A percentile compares a stretch with the other conserved stretches of the same genome.
phyloP scores from a whole-genome alignment of 2,113 vertebrate genomes.

The Hipposideros armiger region DNA sequence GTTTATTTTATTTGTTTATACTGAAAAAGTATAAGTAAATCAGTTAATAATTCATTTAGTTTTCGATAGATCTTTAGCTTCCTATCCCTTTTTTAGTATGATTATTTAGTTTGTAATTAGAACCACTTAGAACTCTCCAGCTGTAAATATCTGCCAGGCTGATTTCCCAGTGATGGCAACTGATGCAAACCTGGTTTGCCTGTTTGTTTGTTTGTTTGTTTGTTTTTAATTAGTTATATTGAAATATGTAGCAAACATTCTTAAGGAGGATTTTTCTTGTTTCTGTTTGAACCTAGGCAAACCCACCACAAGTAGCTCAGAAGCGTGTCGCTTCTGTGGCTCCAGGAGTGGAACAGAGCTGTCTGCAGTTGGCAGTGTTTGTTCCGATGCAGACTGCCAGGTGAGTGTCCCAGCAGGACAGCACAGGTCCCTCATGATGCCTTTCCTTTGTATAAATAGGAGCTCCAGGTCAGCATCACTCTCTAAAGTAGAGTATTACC shows the following conservation, averaged over 20 bases:
- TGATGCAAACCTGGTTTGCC: not conserved
- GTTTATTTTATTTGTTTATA: not conserved
- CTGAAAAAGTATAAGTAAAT: slow-evolving; percentile 8
- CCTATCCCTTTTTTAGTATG: not conserved
- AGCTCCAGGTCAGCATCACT: not conserved
- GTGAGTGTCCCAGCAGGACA: slow-evolving; percentile 83
- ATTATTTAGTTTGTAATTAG: slow-evolving; percentile 51
- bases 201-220: not conserved
- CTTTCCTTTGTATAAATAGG: not conserved
- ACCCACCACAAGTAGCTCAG: slow-evolving; percentile 96
- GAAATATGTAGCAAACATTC: not conserved
- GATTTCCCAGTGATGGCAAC: not conserved
- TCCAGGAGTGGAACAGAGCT: slow-evolving; percentile 97
- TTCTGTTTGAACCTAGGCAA: slow-evolving; percentile 90
- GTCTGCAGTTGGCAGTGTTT: slow-evolving; percentile 98
- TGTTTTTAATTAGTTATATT: not conserved
- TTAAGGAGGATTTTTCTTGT: slow-evolving; percentile 27
- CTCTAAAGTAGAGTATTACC: not conserved
- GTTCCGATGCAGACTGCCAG: slow-evolving; percentile 97
- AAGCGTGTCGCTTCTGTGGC: slow-evolving; percentile 98
- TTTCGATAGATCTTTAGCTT: slow-evolving; percentile 18
- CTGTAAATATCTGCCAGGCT: not conserved
- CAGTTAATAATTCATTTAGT: slow-evolving; percentile 25
- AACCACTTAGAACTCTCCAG: not conserved
- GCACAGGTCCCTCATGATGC: not conserved